Conservation (phyloP, 2,797 vertebrate species). For the Glyptemys insculpta region DNA sequence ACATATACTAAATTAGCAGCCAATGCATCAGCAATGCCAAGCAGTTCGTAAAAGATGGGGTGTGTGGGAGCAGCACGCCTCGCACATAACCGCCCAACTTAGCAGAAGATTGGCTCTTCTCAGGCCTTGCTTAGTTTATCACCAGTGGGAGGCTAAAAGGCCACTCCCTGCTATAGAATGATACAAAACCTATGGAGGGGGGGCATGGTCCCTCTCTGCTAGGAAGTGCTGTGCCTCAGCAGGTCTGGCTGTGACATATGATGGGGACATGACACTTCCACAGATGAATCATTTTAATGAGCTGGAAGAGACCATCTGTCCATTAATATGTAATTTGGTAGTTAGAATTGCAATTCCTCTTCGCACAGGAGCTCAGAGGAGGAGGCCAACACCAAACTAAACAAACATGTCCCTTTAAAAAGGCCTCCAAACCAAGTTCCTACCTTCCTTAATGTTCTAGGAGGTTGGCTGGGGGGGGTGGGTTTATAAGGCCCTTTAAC, state of each 20-base stretch:
- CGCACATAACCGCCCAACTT: not conserved
- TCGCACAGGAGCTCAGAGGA: accelerated
- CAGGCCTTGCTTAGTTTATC: not conserved
- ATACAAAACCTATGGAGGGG: not conserved
- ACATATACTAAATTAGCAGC: conserved; percentile 28
- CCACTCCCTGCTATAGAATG: not conserved
- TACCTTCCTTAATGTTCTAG: not conserved
- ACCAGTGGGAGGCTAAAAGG: not conserved
- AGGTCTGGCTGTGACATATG: accelerated
- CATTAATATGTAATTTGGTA: not conserved
- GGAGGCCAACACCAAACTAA: not conserved
- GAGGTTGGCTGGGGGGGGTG: not conserved
- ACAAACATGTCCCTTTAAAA: not conserved
- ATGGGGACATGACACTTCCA: not conserved
- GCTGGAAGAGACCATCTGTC: not conserved
- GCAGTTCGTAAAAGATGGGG: not conserved
- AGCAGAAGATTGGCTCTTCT: not conserved
- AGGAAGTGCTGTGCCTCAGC: not conserved
- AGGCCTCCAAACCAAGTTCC: not conserved
- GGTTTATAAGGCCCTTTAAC: not conserved
- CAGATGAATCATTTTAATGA: not conserved
- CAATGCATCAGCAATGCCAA: not conserved
- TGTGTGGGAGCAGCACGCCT: not conserved
- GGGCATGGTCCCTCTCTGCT: not conserved
- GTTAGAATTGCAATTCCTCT: not conserved